phyloP scores from a whole-genome alignment of 2,797 vertebrate genomes.

The Syndactyla subalaris region DNA sequence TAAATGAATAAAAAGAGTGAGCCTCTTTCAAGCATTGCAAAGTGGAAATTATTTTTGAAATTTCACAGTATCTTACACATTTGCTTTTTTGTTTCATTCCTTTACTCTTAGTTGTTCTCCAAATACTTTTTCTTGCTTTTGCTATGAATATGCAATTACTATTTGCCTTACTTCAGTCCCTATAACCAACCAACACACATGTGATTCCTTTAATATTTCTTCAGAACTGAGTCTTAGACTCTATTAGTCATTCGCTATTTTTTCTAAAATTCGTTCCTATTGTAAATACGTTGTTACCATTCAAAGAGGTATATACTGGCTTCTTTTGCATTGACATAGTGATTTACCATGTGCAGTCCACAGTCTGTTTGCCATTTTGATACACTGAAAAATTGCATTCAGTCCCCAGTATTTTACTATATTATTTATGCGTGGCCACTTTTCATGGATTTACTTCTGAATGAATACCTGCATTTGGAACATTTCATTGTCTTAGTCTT shows the following conservation, averaged over 20 bases:
- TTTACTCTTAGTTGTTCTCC: not conserved
- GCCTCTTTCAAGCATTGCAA: not conserved
- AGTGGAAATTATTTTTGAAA: not conserved
- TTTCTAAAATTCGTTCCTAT: not conserved
- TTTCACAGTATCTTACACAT: not conserved
- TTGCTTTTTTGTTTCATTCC: not conserved
- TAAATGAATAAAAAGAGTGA: not conserved
- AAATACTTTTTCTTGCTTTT: not conserved
- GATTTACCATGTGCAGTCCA: not conserved
- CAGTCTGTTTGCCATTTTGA: not conserved
- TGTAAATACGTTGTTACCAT: not conserved
- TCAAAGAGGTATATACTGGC: not conserved
- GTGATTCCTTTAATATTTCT: not conserved
- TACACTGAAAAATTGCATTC: not conserved
- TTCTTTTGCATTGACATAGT: not conserved
- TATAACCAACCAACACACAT: not conserved
- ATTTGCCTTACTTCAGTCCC: not conserved
- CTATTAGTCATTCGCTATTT: not conserved
- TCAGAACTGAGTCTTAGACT: not conserved
- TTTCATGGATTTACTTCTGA: not conserved
- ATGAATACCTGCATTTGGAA: not conserved
- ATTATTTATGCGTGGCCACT: not conserved
- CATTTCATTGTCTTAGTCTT: not conserved
- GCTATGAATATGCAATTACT: not conserved
- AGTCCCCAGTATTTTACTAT: not conserved